A percentile compares a stretch with the other conserved stretches of the same genome.
phyloP scores from a whole-genome alignment of 2,797 vertebrate species.

The Pelobates cultripes region DNA sequence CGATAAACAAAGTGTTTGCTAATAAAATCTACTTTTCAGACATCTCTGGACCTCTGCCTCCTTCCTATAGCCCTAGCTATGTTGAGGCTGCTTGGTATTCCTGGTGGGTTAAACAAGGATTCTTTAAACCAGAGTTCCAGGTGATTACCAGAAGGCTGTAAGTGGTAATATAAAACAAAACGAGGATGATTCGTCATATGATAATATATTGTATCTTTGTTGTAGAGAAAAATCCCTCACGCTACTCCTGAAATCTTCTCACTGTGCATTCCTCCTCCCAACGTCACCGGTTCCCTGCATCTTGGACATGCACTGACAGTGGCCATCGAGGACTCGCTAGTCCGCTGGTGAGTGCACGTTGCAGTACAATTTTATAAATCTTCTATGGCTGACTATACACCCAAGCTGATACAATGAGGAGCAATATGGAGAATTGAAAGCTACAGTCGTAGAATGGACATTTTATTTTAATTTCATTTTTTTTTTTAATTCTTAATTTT shows the following conservation, averaged over 20 bases:
- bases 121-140: conserved; percentile 85
- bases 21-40: conserved; percentile 67
- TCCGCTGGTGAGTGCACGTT: conserved; percentile 74
- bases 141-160: conserved; percentile 61
- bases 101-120: conserved; percentile 88
- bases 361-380: neutral
- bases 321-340: conserved; percentile 80
- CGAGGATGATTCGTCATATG: no score
- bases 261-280: conserved; percentile 88
- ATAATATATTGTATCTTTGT: neutral
- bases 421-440: no score
- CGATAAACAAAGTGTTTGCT: no score
- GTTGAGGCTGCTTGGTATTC: conserved; percentile 89
- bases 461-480: no score
- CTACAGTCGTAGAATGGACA: no score
- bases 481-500: no score
- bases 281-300: conserved; percentile 87
- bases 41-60: conserved; percentile 72
- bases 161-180: no score
- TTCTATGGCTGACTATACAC: no score
- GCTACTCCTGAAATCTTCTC: conserved; percentile 74
- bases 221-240: conserved; percentile 71
- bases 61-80: conserved; percentile 81
- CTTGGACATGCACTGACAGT: conserved; percentile 85
- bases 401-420: no score